phyloP scores from a whole-genome alignment of 2,797 vertebrate species.

The Phoeniculus purpureus region DNA sequence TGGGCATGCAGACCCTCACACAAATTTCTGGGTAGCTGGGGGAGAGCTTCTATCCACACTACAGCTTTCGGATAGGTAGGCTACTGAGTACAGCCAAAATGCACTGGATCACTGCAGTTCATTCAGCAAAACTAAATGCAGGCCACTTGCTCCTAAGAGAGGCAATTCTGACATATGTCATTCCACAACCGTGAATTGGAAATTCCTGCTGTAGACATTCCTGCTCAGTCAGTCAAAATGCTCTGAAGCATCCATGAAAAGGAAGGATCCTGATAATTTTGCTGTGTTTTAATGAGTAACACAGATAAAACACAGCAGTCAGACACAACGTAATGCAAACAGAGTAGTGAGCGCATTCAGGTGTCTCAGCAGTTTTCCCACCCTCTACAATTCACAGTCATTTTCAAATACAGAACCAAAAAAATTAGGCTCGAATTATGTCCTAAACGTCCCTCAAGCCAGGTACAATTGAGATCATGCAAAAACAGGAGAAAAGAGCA shows the following conservation, averaged over 20 bases:
- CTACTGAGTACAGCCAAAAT: neutral
- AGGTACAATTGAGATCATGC: neutral
- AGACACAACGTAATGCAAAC: neutral
- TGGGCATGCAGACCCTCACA: neutral
- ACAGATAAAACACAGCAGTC: neutral
- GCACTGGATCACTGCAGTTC: neutral
- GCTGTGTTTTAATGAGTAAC: too few relatives aligned
- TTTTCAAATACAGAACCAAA: neutral
- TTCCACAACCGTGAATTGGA: neutral
- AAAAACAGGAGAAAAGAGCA: neutral
- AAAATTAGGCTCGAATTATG: neutral
- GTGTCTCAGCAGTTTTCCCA: neutral
- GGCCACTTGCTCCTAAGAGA: neutral
- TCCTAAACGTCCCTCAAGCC: neutral
- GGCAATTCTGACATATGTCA: neutral
- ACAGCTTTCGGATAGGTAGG: neutral
- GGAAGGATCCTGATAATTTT: neutral
- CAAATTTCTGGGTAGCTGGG: neutral
- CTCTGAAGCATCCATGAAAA: neutral
- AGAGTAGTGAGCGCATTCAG: neutral
- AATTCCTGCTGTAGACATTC: neutral
- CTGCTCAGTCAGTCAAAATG: neutral
- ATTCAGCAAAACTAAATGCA: neutral
- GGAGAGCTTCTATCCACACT: neutral
- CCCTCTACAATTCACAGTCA: neutral